Evolutionary conservation across 2,797 vertebrate genomes (phyloP).

Genomic region (Argyrosomus regius): DNA sequence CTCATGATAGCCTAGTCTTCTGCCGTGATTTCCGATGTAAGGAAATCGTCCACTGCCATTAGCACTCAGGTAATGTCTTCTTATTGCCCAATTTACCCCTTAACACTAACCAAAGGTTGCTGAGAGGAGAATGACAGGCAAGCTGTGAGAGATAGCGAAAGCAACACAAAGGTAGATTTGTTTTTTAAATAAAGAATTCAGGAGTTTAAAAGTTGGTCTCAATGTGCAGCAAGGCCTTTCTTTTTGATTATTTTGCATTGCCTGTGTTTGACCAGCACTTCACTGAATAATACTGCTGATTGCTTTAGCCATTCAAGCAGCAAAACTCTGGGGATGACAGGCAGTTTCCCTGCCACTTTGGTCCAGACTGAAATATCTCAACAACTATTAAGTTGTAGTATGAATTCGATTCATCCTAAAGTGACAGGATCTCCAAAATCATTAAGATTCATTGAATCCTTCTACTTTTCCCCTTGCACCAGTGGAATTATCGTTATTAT

Average conservation of each 20-base stretch:
- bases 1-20: slow-evolving; percentile 27
- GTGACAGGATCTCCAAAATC: too few relatives aligned
- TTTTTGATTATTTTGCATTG: background rate
- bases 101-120: slow-evolving; percentile 64
- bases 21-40: slow-evolving; percentile 36
- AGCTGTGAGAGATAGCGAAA: slow-evolving; percentile 7
- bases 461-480: too few relatives aligned
- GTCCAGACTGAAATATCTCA: background rate
- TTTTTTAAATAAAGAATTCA: background rate
- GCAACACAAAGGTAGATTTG: background rate
- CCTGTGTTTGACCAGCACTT: background rate
- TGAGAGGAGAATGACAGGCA: slow-evolving; percentile 5
- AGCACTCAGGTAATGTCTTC: slow-evolving; percentile 60
- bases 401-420: background rate
- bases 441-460: too few relatives aligned
- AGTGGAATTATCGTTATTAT: too few relatives aligned
- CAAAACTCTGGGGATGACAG: background rate
- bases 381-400: background rate
- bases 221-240: background rate
- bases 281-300: background rate
- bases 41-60: slow-evolving; percentile 57
- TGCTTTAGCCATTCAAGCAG: background rate
- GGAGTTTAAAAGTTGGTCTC: background rate
- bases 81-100: slow-evolving; percentile 62
- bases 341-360: background rate